Conservation (phyloP, 2,113 vertebrate genomes). For the Ariopsis seemanni region DNA sequence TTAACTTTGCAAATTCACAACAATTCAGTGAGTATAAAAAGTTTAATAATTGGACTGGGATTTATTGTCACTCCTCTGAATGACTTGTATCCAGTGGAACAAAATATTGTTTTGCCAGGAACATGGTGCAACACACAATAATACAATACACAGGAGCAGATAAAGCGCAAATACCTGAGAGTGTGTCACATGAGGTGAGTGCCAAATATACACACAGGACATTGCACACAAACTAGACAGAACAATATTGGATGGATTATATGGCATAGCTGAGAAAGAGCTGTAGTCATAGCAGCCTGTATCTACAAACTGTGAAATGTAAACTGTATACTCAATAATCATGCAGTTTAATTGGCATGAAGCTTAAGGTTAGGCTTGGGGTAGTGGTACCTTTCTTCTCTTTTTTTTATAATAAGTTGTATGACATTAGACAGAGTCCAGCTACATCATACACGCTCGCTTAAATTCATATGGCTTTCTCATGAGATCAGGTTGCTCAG, state of each 20-base stretch:
- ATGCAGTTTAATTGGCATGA: not conserved
- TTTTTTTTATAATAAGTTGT: not conserved
- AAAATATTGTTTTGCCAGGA: not conserved
- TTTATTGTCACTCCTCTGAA: not conserved
- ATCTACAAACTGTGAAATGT: not conserved
- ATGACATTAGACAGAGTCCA: not conserved
- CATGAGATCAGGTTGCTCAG: conserved; percentile 4
- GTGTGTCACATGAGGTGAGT: not conserved
- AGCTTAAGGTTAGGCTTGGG: not conserved
- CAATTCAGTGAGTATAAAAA: not conserved
- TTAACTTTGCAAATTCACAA: conserved; percentile 4
- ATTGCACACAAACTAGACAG: not conserved
- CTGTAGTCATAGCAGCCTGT: not conserved
- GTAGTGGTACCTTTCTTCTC: not conserved
- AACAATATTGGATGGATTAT: not conserved
- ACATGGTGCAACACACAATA: not conserved
- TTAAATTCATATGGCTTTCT: not conserved
- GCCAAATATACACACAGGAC: not conserved
- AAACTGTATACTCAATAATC: not conserved
- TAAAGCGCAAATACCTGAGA: not conserved
- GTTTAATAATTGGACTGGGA: not conserved
- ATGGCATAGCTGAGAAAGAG: not conserved
- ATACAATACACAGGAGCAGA: not conserved
- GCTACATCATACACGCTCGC: not conserved
- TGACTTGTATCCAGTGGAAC: not conserved